Percentiles rank a stretch among this genome's conserved stretches.
phyloP scores from a whole-genome alignment of 2,113 vertebrate genomes.

The Excalfactoria chinensis region DNA sequence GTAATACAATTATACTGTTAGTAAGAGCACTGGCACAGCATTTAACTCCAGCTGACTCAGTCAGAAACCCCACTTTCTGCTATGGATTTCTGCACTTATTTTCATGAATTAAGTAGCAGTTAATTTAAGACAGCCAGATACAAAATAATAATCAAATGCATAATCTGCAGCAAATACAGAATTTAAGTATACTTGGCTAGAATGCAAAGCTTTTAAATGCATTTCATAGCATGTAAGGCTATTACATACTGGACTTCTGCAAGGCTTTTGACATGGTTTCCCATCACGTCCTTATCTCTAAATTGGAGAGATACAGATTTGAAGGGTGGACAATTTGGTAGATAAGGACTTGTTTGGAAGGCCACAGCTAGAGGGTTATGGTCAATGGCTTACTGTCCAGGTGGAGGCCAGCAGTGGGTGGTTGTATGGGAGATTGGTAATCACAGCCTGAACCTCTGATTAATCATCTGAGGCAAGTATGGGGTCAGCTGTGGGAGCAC shows the following conservation, averaged over 20 bases:
- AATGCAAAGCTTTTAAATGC: neutral
- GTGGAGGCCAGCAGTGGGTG: no score
- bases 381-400: no score
- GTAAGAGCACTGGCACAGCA: slow-evolving; percentile 3
- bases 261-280: no score
- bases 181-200: neutral
- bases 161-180: neutral
- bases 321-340: no score
- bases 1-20: neutral
- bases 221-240: neutral
- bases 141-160: neutral
- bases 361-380: no score
- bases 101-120: neutral
- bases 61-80: slow-evolving; percentile 8
- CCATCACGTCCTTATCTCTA: no score
- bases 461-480: no score
- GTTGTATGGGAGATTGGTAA: no score
- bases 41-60: slow-evolving; percentile 15
- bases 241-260: neutral
- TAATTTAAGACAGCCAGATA: neutral
- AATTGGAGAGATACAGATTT: no score
- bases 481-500: no score
- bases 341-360: no score
- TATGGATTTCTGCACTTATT: neutral
- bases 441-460: no score